A percentile compares a stretch with the other conserved stretches of the same genome.
These are phyloP conservation scores for Chrysolina oricalcia DNA, from an alignment of 2,888 invertebrate species.

Conservation along the genomic window DNA sequence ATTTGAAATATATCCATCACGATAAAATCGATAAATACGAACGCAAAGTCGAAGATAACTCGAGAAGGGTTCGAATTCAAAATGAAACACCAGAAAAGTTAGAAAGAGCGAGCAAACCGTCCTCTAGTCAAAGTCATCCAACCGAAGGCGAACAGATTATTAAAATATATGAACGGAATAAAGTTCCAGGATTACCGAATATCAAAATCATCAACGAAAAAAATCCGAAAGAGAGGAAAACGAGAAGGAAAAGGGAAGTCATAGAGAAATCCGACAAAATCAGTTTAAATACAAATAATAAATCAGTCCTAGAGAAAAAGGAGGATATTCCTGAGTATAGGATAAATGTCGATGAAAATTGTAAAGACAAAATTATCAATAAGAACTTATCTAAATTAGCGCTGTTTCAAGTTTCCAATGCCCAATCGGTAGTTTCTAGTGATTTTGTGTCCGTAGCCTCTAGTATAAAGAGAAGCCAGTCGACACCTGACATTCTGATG, in stretches of 20 bases:
- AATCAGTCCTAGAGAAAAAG: conserved; percentile 21
- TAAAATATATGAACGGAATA: conserved; percentile 62
- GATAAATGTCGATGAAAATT: conserved; percentile 45
- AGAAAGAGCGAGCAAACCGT: conserved; percentile 51
- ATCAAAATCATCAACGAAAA: conserved; percentile 58
- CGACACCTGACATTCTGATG: conserved; percentile 51
- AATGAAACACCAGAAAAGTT: conserved; percentile 58
- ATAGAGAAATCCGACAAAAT: conserved; percentile 9
- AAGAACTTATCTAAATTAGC: conserved; percentile 56
- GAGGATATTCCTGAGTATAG: conserved; percentile 30
- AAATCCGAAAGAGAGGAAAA: conserved; percentile 40
- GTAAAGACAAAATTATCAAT: conserved; percentile 50
- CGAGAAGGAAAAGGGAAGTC: conserved; percentile 30
- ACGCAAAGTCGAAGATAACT: conserved; percentile 17
- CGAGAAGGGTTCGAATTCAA: conserved; percentile 49
- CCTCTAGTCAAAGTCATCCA: conserved; percentile 39
- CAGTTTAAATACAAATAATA: conserved; percentile 25
- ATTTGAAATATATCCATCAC: conserved; percentile 60
- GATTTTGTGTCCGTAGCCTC: conserved; percentile 36
- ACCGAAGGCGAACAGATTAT: conserved; percentile 53
- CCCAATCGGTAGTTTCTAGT: conserved; percentile 49
- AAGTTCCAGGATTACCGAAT: conserved; percentile 56
- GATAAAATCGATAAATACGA: conserved; percentile 30
- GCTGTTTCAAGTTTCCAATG: conserved; percentile 60
- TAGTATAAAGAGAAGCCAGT: conserved; percentile 48